These are phyloP conservation scores for Phaedon cochleariae DNA, from an alignment of 2,888 invertebrate species.

Conservation along the genomic window DNA sequence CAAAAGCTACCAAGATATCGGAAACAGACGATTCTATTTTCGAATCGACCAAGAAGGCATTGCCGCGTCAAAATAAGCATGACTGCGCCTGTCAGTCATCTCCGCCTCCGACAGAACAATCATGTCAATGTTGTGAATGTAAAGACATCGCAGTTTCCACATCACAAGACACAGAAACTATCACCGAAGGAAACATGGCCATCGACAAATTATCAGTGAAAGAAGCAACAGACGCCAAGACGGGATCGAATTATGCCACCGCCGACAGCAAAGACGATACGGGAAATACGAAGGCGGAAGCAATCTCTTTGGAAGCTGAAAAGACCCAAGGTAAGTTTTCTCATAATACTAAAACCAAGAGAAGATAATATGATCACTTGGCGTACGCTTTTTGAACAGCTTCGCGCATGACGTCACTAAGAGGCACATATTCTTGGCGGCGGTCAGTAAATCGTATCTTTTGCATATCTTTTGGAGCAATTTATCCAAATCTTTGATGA, in stretches of 20 bases:
- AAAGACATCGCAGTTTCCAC: conserved; percentile 47
- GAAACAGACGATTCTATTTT: neutral
- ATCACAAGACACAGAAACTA: conserved; percentile 42
- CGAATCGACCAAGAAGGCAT: conserved; percentile 21
- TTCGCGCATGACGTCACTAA: too few species aligned
- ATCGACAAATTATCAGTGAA: conserved; percentile 28
- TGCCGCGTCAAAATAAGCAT: conserved; percentile 30
- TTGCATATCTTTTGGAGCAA: too few species aligned
- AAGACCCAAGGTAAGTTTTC: conserved; percentile 20
- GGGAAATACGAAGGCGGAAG: conserved; percentile 10
- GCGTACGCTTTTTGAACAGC: too few species aligned
- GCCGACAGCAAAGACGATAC: neutral
- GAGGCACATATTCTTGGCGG: too few species aligned
- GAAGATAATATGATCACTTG: neutral
- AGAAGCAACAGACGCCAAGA: conserved; percentile 11
- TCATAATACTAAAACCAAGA: too few species aligned
- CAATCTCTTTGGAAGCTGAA: conserved; percentile 3
- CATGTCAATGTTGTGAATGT: conserved; percentile 50
- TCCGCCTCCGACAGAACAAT: conserved; percentile 42
- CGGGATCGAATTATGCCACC: conserved; percentile 5
- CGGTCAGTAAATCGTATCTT: too few species aligned
- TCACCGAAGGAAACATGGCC: conserved; percentile 38
- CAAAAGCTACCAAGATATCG: neutral
- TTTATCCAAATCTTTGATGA: too few species aligned
- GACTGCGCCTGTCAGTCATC: conserved; percentile 47